A percentile compares a stretch with the other conserved stretches of the same genome.
Conservation (phyloP, 2,888 invertebrate species). For the Onthophagus sagittarius region DNA sequence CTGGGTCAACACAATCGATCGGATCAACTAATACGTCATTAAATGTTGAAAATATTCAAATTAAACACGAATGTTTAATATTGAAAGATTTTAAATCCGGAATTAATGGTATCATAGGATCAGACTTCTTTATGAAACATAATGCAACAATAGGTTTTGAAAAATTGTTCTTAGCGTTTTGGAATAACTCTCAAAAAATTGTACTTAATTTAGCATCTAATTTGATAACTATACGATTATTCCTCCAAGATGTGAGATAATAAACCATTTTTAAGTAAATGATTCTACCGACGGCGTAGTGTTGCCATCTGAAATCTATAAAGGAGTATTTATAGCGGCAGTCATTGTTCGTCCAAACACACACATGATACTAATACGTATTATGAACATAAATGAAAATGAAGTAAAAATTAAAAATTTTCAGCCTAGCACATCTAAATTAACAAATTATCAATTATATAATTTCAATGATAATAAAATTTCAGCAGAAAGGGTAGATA, state of each 20-base stretch:
- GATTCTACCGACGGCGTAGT: neutral
- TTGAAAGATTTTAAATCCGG: neutral
- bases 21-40: neutral
- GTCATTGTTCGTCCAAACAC: neutral
- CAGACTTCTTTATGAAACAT: conserved; percentile 7
- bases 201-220: conserved; percentile 7
- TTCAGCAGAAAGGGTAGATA: neutral
- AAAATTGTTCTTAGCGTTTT: conserved; percentile 8
- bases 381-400: neutral
- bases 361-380: neutral
- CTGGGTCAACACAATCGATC: conserved; percentile 7
- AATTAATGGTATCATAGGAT: conserved; percentile 16
- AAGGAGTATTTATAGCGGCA: neutral
- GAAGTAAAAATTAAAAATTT: neutral
- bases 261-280: neutral
- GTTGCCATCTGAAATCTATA: neutral
- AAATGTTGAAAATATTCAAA: neutral
- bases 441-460: neutral
- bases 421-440: neutral
- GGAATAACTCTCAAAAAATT: neutral
- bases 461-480: neutral
- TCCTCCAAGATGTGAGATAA: conserved; percentile 2
- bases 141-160: neutral
- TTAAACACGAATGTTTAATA: conserved; percentile 5
- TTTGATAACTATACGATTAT: conserved; percentile 13